Conservation (phyloP, 2,113 vertebrate genomes). For the Indicator indicator region DNA sequence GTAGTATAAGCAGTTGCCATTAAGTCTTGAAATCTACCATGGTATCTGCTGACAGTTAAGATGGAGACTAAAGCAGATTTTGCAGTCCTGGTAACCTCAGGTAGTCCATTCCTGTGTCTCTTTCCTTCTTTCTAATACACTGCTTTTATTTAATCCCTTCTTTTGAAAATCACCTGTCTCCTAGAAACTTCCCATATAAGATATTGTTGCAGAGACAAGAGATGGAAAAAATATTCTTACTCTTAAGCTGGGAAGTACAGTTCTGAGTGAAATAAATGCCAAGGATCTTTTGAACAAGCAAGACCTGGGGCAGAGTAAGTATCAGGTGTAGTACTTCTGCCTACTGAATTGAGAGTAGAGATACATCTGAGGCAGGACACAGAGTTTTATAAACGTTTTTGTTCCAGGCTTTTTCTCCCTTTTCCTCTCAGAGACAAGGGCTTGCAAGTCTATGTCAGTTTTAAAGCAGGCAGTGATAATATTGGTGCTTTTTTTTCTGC, state of each 20-base stretch:
- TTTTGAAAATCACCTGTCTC: not conserved
- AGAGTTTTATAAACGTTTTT: not conserved
- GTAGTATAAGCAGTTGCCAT: not conserved
- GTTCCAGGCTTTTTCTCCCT: not conserved
- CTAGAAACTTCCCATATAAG: not conserved
- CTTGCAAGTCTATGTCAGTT: not conserved
- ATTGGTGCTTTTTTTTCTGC: not conserved
- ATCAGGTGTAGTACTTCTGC: not conserved
- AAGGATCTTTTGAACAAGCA: not conserved
- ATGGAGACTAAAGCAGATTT: not conserved
- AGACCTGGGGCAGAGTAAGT: not conserved
- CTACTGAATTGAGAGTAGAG: not conserved
- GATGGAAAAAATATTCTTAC: not conserved
- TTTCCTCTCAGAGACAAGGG: not conserved
- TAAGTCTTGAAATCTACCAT: not conserved
- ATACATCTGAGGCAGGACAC: not conserved
- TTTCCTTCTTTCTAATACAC: not conserved
- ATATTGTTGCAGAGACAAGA: not conserved
- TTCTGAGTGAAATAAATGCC: not conserved
- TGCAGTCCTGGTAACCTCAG: not conserved
- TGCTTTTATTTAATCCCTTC: not conserved
- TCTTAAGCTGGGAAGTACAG: not conserved
- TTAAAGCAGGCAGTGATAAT: not conserved
- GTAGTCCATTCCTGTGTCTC: not conserved
- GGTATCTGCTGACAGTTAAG: not conserved